Conservation (phyloP, 2,797 vertebrate species). For the Myoxocephalus aenaeus region DNA sequence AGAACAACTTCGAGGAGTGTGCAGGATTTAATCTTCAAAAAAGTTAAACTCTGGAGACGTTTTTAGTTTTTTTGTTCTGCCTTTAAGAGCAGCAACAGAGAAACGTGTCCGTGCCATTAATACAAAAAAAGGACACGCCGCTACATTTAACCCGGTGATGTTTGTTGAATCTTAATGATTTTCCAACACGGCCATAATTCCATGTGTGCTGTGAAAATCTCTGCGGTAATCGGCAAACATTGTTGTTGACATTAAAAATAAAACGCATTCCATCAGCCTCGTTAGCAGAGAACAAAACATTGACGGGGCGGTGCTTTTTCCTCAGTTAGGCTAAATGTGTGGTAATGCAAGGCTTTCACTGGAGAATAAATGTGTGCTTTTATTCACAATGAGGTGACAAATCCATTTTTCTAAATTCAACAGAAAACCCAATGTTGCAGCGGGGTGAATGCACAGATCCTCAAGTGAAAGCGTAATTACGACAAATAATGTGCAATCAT, state of each 20-base stretch:
- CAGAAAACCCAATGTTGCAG: constrained; percentile 47
- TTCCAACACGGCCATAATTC: constrained; percentile 5
- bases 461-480: constrained; percentile 71
- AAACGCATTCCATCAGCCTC: constrained; percentile 44
- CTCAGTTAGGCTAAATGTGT: constrained; percentile 28
- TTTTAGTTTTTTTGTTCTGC: constrained; percentile 6
- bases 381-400: constrained; percentile 55
- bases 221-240: constrained; percentile 48
- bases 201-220: constrained; percentile 11
- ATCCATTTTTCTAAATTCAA: constrained; percentile 48
- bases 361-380: constrained; percentile 26
- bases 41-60: neutral
- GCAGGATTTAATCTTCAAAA: constrained; percentile 34
- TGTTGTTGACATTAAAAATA: constrained; percentile 39
- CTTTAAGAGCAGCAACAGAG: neutral
- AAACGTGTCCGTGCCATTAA: constrained; percentile 2
- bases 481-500: constrained; percentile 70
- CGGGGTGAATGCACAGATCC: constrained; percentile 55
- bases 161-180: neutral
- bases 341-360: constrained; percentile 41
- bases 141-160: neutral
- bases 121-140: neutral
- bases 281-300: constrained; percentile 38
- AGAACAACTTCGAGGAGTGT: constrained; percentile 17
- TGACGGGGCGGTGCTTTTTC: constrained; percentile 10